Evolutionary conservation across 1,140 invertebrate genomes (phyloP).

Genomic region (Euschistus heros): DNA sequence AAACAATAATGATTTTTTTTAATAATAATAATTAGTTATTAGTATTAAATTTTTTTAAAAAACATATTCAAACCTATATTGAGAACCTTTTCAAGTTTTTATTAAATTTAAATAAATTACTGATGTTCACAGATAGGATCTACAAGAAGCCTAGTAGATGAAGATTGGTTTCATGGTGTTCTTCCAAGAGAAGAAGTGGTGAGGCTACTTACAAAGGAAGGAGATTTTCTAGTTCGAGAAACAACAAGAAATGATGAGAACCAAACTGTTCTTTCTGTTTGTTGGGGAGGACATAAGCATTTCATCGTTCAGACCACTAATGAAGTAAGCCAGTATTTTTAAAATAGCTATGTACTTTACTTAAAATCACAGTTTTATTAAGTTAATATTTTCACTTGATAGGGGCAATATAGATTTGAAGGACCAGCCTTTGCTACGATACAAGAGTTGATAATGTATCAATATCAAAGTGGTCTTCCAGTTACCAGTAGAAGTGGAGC

Average conservation of each 20-base stretch:
- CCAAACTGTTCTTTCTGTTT: constrained; percentile 88
- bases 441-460: constrained; percentile 79
- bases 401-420: constrained; percentile 89
- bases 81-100: too few species aligned
- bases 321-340: constrained; percentile 46
- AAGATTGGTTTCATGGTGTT: constrained; percentile 97
- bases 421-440: constrained; percentile 86
- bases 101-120: background rate
- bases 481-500: constrained; percentile 88
- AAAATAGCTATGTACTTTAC: constrained; percentile 13
- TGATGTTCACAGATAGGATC: constrained; percentile 27
- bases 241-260: constrained; percentile 86
- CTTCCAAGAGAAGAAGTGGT: constrained; percentile 92
- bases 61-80: too few species aligned
- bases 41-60: background rate
- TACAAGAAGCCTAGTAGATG: constrained; percentile 53
- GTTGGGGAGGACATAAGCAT: constrained; percentile 92
- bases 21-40: background rate
- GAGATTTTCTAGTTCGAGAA: constrained; percentile 89
- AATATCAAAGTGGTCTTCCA: constrained; percentile 67
- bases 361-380: background rate
- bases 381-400: constrained; percentile 19
- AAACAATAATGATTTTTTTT: too few species aligned
- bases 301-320: constrained; percentile 92
- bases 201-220: constrained; percentile 71